Base-by-base conservation (phyloP, 1,140 invertebrate genomes). In the Potamilus streckersoni region DNA sequence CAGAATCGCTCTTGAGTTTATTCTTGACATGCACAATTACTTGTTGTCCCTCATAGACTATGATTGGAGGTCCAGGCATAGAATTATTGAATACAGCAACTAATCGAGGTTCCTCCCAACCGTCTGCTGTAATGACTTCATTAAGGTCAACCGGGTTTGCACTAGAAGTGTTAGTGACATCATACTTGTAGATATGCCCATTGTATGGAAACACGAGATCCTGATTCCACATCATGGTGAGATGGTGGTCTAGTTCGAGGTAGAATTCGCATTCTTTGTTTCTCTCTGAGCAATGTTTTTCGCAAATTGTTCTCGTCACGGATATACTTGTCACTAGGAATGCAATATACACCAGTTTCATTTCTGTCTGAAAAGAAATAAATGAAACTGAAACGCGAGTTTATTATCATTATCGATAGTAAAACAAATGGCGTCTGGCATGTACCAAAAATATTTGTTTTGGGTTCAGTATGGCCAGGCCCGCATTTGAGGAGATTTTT, bases 11-110 rank as follows among this genome's bases (percentile, higher is more conserved):
- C 83, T 93, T 92, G 87, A 97, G 93, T 67, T 93, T 92, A 87
- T 97, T 98, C 78, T 93, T 91, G 1, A 97, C 94, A 82, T 97
- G 95, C 16, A 97, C 92, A 17, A 97, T 93, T 1, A 97, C 92
- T 77, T 93, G 94, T 85, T 97, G 96, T 79, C 93, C 93, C 88
- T 95, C 93, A 85, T 96, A 97, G 1, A 96, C 95, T 90, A 95
- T 91, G 59, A 92, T 85, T 27, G 79, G 23, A 1, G 87, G 88
- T 14, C 87, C 88, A 1, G 88, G 87, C 23, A 89, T 67, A n/a
- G 79, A 77, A 15, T 72, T 76, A 68, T 89, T 89, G 13, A 82
- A 83, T 5, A 78, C 79, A 4, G 83, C 70, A 1, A 87, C 78
- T 12, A 83, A 16, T 62, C 78, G 55, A 1, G 79, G 66, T 19